Conservation (phyloP, 2,113 vertebrate species). For the Bettongia penicillata region DNA sequence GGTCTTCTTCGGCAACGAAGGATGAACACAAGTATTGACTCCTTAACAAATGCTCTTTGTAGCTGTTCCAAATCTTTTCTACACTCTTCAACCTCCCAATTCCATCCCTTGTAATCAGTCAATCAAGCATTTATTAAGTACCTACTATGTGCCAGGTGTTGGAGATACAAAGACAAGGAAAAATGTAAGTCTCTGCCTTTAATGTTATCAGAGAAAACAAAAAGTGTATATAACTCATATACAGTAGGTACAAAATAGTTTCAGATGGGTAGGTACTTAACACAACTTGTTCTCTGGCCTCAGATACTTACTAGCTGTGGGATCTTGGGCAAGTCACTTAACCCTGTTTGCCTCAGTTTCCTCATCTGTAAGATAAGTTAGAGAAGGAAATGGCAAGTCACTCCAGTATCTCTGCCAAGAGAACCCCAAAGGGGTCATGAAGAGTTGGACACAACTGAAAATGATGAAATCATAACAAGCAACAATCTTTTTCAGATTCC, state of each 20-base stretch:
- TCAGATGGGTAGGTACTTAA: background rate
- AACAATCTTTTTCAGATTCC: background rate
- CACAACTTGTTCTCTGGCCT: background rate
- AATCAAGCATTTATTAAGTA: background rate
- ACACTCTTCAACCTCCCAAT: background rate
- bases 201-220: background rate
- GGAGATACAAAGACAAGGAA: background rate
- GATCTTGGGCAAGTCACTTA: background rate
- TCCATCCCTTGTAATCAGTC: background rate
- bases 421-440: background rate
- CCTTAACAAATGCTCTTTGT: background rate
- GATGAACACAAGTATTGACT: no score
- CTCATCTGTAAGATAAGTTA: background rate
- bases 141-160: background rate
- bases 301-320: background rate
- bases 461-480: background rate
- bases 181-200: background rate
- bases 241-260: background rate
- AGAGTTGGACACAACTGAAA: background rate
- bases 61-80: background rate
- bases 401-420: background rate
- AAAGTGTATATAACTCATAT: background rate
- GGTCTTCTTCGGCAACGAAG: no score
- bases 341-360: background rate
- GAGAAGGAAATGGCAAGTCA: background rate